Base-by-base conservation (phyloP, 1,140 invertebrate genomes). In the Pissodes strobi region DNA sequence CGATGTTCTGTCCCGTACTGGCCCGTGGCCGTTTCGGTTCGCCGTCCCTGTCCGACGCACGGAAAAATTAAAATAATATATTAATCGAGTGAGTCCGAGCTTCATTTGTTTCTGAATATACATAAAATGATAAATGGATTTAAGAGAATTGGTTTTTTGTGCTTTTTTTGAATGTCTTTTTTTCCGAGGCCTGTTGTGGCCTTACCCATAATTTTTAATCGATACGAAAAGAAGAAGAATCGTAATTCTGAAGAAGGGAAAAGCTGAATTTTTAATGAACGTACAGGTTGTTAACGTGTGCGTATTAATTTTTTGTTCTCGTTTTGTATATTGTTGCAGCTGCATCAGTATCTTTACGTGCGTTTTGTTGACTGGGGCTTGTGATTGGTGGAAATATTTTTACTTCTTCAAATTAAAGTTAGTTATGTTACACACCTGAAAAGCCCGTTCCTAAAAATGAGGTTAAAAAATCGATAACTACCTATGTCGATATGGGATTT, bases 101-200 rank as follows among this genome's bases (percentile, higher is more conserved):
- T 59, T 59, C 56, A 59, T 59, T 59, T 59, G 56, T 59, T 59
- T 59, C 56, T 46, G 56, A 59, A 59, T 59, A 59, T 59, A 59
- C 56, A 59, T 48, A 48, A 59, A 59, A 59, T 59, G 56, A 59
- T 59, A 59, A 59, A 59, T 59, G 56, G 56, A 59, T 48, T 59
- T 59, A 48, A 46, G 56, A 23, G 23, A 59, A 46, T 59, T 45
- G 43, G n/a, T 22, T 59, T 59, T 59, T 57, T 57, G 3, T 45
- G 41, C 22, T 41, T 45, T 58, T 39, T 49, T 49, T 15, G 18
- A 21, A 21, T 21, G 46, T 41, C 13, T 48, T 59, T 59, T 59
- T 48, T 48, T 21, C 15, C 19, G 15, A 6, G 37, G 53, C 38
- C 53, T 2, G 34, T 13, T 27, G 22, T n/a, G n/a, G n/a, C n/a